Evolutionary conservation across 2,888 invertebrate species (phyloP).

Genomic region (Latheticus oryzae): DNA sequence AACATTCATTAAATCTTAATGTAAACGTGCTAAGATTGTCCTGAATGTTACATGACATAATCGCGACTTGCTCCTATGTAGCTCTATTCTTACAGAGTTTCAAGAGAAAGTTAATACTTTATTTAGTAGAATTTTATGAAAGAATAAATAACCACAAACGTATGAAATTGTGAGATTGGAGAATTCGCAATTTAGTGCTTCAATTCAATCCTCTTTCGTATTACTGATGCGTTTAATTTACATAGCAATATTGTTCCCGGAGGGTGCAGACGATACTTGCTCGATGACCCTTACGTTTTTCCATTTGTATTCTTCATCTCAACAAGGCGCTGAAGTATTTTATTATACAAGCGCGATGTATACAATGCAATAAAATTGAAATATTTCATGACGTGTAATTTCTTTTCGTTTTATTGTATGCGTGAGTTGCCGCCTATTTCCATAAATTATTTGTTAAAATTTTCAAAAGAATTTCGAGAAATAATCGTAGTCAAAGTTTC

Average conservation of each 20-base stretch:
- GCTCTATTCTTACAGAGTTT: not conserved
- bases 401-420: conserved; percentile 31
- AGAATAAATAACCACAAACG: no score
- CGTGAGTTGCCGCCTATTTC: conserved; percentile 34
- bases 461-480: conserved; percentile 12
- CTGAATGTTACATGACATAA: conserved; percentile 43
- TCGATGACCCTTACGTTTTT: conserved; percentile 15
- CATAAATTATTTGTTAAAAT: conserved; percentile 34
- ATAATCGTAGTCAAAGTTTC: not conserved
- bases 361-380: conserved; percentile 39
- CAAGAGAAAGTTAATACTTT: no score
- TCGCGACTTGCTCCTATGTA: conserved; percentile 18
- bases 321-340: conserved; percentile 12
- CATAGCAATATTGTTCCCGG: conserved; percentile 1
- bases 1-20: conserved; percentile 44
- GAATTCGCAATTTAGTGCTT: conserved; percentile 2
- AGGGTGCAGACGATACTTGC: not conserved
- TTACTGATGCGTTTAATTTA: conserved; percentile 17
- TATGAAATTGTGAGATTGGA: not conserved
- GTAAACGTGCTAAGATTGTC: conserved; percentile 42
- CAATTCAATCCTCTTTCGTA: conserved; percentile 9
- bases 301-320: conserved; percentile 14
- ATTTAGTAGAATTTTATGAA: no score
- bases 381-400: conserved; percentile 33
- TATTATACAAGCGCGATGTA: conserved; percentile 22